phyloP scores from a whole-genome alignment of 2,888 invertebrate species.

The Apamea anceps region DNA sequence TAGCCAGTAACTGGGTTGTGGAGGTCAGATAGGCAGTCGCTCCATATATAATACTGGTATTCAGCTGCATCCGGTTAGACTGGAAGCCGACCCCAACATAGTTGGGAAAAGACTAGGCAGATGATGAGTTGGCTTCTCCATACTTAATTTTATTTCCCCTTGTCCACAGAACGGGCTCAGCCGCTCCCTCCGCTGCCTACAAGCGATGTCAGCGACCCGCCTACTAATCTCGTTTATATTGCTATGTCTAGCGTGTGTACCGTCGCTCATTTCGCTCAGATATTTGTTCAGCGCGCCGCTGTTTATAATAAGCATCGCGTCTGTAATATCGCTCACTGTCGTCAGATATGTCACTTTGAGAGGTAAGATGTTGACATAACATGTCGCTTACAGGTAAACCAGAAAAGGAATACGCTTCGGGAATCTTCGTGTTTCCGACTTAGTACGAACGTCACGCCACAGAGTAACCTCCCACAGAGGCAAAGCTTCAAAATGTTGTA shows the following conservation, averaged over 20 bases:
- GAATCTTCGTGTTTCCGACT: neutral
- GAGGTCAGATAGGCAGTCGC: no score
- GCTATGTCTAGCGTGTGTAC: constrained; percentile 66
- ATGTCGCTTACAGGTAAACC: constrained; percentile 33
- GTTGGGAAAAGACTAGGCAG: no score
- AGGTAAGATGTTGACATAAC: constrained; percentile 70
- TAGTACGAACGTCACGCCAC: no score
- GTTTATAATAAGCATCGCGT: constrained; percentile 68
- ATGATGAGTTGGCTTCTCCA: no score
- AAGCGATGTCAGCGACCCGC: constrained; percentile 79
- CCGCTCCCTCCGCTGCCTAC: constrained; percentile 78
- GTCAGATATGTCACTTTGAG: constrained; percentile 72
- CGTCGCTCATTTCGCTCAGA: constrained; percentile 67
- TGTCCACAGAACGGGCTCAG: constrained; percentile 77
- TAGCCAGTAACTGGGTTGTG: no score
- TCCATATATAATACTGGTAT: no score
- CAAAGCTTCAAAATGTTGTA: neutral
- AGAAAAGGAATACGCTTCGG: neutral
- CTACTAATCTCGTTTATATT: constrained; percentile 64
- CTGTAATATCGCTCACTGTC: constrained; percentile 72
- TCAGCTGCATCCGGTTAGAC: no score
- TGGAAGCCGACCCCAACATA: no score
- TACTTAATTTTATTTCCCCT: neutral
- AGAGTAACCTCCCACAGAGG: neutral
- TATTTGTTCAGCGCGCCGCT: constrained; percentile 79